Evolutionary conservation across 2,797 vertebrate genomes (phyloP), one percentile per base, ranked within the genome.

Genomic region (Nyctalus aviator): DNA sequence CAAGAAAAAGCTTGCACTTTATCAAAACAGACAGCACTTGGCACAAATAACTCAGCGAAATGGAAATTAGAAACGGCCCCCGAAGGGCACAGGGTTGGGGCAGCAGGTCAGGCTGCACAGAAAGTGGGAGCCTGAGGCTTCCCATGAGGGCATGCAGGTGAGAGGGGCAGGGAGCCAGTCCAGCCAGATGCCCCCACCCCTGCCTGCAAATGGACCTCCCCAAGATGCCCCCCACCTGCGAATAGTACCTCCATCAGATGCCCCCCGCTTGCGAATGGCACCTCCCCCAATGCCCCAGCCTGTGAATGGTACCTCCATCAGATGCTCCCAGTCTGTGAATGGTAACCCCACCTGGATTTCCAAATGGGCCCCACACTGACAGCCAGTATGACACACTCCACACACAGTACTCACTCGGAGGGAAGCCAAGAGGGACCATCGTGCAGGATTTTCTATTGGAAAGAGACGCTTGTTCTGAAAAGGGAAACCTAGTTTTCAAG

Each of bases 21-120:
- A 97, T 97, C 94, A 94, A 97, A 98, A 97, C 84, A 97, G 97
- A 97, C 94, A 41, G 96, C 97, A 95, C 96, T 97, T 96, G 94
- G 96, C 88, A 94, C 91, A 95, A 95, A 90, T 96, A 92, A 94
- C 96, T 97, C 96, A 84, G 95, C 95, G 94, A 97, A 96, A 86
- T 62, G 97, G 95, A 97, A 97, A 97, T 97, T 94, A 95, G 95
- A 96, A 96, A 94, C 1, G 95, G 95, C 96, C 94, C 95, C 96
- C 92, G 96, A 96, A 91, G 83, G 86, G 95, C 75, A 85, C 84
- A 81, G 48, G 48, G 84, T 57, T 93, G 94, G 84, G 92, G 86
- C 79, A 94, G 95, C 37, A 46, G 62, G 27, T 55, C 2, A 27
- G 13, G 46, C 88, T 94, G 96, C 91, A 90, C 50, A 88, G 90